Conservation (phyloP, 2,797 vertebrate species). For the Pseudopleuronectes americanus region DNA sequence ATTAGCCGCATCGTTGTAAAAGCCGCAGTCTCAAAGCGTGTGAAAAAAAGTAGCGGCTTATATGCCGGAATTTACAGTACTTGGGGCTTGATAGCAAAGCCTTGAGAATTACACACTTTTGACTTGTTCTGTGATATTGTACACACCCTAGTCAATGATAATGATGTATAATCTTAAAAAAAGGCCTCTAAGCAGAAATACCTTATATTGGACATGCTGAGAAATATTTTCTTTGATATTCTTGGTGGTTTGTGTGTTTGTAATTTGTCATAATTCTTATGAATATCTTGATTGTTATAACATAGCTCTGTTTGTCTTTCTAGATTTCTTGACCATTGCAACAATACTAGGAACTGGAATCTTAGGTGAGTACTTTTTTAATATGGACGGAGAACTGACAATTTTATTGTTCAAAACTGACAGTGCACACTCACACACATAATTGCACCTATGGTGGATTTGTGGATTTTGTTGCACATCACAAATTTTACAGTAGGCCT, state of each 20-base stretch:
- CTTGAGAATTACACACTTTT: too few relatives aligned
- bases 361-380: constrained; percentile 71
- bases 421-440: background rate
- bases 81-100: too few relatives aligned
- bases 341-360: constrained; percentile 82
- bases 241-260: background rate
- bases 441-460: background rate
- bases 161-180: background rate
- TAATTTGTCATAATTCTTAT: background rate
- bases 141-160: too few relatives aligned
- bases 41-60: too few relatives aligned
- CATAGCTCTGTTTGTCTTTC: constrained; percentile 27
- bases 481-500: too few relatives aligned
- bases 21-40: too few relatives aligned
- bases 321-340: constrained; percentile 82
- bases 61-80: too few relatives aligned
- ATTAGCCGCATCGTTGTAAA: too few relatives aligned
- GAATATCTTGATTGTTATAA: constrained; percentile 1
- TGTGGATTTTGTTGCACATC: background rate
- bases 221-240: background rate
- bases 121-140: too few relatives aligned
- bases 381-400: background rate
- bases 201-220: too few relatives aligned
- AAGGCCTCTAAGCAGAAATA: background rate
- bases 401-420: too few relatives aligned